Base-by-base conservation (phyloP, 2,888 invertebrate genomes). In the Mimumesa dahlbomi region DNA sequence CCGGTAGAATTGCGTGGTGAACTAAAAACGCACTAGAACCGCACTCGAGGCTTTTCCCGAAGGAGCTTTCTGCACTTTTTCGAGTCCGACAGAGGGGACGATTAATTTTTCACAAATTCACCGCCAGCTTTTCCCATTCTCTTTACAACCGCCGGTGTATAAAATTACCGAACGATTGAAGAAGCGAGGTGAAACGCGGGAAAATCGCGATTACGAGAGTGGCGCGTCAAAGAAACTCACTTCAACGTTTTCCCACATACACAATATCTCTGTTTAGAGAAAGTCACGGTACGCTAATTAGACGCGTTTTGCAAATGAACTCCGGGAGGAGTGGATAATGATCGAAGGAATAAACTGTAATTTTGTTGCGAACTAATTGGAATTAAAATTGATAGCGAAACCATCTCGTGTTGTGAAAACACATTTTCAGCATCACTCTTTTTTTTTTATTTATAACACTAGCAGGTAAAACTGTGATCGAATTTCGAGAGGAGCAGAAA, bases 1-100 rank as follows among this genome's bases (percentile, higher is more conserved):
- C 64, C 57, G 46, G 13, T n/a, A n/a, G 48, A 59, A 64, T 38
- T 63, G 40, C 69, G 63, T 56, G 63, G 40, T 25, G 50, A 56
- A 63, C 50, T 69, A 52, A 64, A 69, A 63, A 63, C 45, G 18
- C 31, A 21, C 14, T 16, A 7, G 14, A 19, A 38, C n/a, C 25
- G 19, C 34, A 5, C 16, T 19, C 22, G 5, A 1, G n/a, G 40
- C 29, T n/a, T 53, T 25, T 29, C 18, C 29, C 36, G 11, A 38
- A 38, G 22, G 22, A 52, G 16, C 18, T 2, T n/a, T 34, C 34
- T 52, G 9, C 19, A 22, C 13, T 13, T 4, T 9, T 14, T 5
- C 25, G 49, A 49, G 16, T 13, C 5, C 16, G 18, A 16, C 40
- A 9, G 6, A 40, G 18, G 34, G 34, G 34, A n/a, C 2, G 18